Percentiles rank a stretch among this genome's conserved stretches.
These are phyloP conservation scores for Agelas oroides DNA, from an alignment of 37 sponge, comb jelly and placozoan genomes.

Conservation along the genomic window DNA sequence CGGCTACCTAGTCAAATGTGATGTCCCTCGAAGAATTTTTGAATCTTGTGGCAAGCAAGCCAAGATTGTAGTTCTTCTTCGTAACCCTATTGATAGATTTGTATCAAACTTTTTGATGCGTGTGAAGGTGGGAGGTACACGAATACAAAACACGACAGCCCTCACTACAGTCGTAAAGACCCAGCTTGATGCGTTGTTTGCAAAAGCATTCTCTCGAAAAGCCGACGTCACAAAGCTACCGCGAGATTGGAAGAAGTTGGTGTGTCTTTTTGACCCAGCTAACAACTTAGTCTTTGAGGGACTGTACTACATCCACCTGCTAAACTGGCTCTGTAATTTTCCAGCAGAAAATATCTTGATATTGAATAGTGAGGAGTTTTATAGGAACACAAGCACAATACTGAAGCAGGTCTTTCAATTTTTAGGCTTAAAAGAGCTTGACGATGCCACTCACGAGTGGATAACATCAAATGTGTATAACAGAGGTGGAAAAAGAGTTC, in stretches of 20 bases:
- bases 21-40: constrained; percentile 55
- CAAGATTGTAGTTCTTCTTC: constrained; percentile 63
- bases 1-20: constrained; percentile 49
- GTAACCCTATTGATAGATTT: constrained; percentile 62
- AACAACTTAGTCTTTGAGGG: constrained; percentile 68
- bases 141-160: neutral
- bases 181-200: constrained; percentile 31
- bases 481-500: constrained; percentile 5
- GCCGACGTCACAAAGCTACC: constrained; percentile 11
- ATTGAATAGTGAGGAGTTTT: constrained; percentile 81
- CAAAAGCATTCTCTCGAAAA: neutral
- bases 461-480: constrained; percentile 64
- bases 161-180: constrained; percentile 28
- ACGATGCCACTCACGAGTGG: neutral
- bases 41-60: constrained; percentile 66
- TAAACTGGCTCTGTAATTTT: constrained; percentile 82
- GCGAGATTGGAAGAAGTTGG: constrained; percentile 21
- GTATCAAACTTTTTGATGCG: constrained; percentile 75
- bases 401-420: constrained; percentile 68
- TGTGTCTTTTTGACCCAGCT: constrained; percentile 40
- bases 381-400: constrained; percentile 27
- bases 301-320: constrained; percentile 64
- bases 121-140: neutral
- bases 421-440: constrained; percentile 42
- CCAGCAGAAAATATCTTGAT: constrained; percentile 80